A percentile compares a stretch with the other conserved stretches of the same genome.
These are phyloP conservation scores for Gibbula magus DNA, from an alignment of 2,888 invertebrate species.

Conservation along the genomic window DNA sequence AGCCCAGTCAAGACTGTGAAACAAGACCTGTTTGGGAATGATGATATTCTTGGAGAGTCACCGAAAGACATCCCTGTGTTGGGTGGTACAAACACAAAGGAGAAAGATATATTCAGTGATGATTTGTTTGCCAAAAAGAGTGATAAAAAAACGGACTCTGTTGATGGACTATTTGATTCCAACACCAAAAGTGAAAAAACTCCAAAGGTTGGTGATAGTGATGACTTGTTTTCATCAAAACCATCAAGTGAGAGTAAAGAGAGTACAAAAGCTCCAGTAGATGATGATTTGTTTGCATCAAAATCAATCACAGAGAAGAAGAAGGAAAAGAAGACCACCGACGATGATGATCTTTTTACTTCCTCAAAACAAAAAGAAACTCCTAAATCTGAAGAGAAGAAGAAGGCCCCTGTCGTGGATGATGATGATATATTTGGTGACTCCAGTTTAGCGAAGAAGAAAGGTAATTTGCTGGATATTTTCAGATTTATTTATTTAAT, in stretches of 20 bases:
- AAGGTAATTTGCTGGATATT: conserved; percentile 18
- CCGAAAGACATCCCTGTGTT: neutral
- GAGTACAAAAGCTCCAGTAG: neutral
- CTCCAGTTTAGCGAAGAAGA: conserved; percentile 46
- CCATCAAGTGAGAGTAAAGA: neutral
- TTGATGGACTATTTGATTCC: conserved; percentile 42
- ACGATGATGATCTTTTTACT: too few species aligned
- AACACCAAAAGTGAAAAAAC: conserved; percentile 17
- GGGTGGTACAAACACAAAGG: neutral
- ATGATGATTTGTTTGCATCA: neutral
- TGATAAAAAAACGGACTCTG: neutral
- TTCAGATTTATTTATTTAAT: too few species aligned
- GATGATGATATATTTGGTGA: conserved; percentile 49
- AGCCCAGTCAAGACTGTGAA: neutral
- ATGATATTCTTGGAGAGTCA: conserved; percentile 48
- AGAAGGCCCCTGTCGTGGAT: conserved; percentile 28
- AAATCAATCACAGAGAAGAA: neutral
- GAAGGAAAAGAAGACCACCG: neutral
- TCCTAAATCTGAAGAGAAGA: conserved; percentile 12
- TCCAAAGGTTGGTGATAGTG: conserved; percentile 28
- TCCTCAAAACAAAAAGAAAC: neutral
- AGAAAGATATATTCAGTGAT: conserved; percentile 13
- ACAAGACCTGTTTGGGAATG: conserved; percentile 60
- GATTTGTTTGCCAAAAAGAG: conserved; percentile 6
- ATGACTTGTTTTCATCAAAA: conserved; percentile 43